Percentiles rank a stretch among this genome's conserved stretches.
phyloP scores from a whole-genome alignment of 2,797 vertebrate species.

The Chrysolophus pictus region DNA sequence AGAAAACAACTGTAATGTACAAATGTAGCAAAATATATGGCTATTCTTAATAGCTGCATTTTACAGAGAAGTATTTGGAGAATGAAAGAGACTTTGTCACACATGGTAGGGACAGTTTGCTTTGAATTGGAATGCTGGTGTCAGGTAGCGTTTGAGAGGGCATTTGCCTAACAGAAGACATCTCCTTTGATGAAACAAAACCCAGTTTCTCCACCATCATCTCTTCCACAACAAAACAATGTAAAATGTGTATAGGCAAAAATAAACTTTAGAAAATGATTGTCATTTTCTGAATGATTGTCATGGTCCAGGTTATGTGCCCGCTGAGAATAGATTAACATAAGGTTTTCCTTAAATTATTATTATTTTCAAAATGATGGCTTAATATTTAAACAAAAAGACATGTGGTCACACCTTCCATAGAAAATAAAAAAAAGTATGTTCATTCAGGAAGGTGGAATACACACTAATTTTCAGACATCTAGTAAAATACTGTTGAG shows the following conservation, averaged over 20 bases:
- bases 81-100: constrained; percentile 44
- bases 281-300: not conserved
- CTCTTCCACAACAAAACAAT: constrained; percentile 57
- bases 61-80: constrained; percentile 24
- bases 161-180: constrained; percentile 30
- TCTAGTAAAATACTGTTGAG: not conserved
- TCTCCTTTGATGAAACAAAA: constrained; percentile 22
- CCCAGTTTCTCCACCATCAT: not conserved
- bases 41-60: constrained; percentile 5
- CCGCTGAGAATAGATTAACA: constrained; percentile 25
- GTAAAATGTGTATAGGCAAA: constrained; percentile 1
- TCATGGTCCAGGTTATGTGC: constrained; percentile 50
- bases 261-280: constrained; percentile 39
- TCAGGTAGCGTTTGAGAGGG: constrained; percentile 45
- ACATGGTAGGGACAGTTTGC: constrained; percentile 46
- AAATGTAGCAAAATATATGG: constrained; percentile 43
- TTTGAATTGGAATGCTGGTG: constrained; percentile 37
- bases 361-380: not conserved
- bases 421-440: not conserved
- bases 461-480: not conserved
- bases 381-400: constrained; percentile 53
- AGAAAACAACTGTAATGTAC: constrained; percentile 40
- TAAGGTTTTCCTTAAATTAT: not conserved
- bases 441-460: not conserved
- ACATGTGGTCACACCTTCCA: not conserved